phyloP scores from a whole-genome alignment of 2,888 invertebrate species.

The Drosophila hamatofila region DNA sequence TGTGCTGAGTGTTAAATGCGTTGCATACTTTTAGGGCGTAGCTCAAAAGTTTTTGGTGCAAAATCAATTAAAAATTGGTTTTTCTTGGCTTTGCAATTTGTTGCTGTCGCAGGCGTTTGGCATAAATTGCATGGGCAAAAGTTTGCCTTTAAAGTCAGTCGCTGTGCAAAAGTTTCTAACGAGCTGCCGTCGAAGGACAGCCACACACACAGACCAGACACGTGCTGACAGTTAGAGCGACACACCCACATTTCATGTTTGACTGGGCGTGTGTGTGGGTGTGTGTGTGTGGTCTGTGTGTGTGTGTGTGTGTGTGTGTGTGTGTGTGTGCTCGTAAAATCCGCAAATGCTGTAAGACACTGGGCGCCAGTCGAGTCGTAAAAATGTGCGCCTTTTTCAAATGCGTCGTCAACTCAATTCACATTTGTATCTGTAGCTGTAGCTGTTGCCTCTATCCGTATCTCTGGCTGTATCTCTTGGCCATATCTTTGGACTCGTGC shows the following conservation, averaged over 20 bases:
- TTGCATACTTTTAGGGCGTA: slow-evolving; percentile 50
- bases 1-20: slow-evolving; percentile 13
- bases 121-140: slow-evolving; percentile 42
- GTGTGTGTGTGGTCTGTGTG: slow-evolving; percentile 7
- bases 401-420: slow-evolving; percentile 38
- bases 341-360: slow-evolving; percentile 59
- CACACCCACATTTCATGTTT: slow-evolving; percentile 34
- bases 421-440: slow-evolving; percentile 30
- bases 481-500: slow-evolving; percentile 17
- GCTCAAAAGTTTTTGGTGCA: slow-evolving; percentile 22
- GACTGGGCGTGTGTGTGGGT: slow-evolving; percentile 13
- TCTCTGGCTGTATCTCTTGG: slow-evolving; percentile 24
- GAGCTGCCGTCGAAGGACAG: slow-evolving; percentile 44
- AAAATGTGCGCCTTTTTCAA: slow-evolving; percentile 54
- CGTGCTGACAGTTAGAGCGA: slow-evolving; percentile 43
- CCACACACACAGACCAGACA: slow-evolving; percentile 16
- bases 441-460: slow-evolving; percentile 20
- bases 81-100: slow-evolving; percentile 56
- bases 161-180: slow-evolving; percentile 55
- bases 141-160: slow-evolving; percentile 45
- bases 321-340: slow-evolving; percentile 55
- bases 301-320: slow-evolving; percentile 2
- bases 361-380: slow-evolving; percentile 70
- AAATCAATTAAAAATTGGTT: slow-evolving; percentile 62
- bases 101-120: slow-evolving; percentile 33